phyloP scores from a whole-genome alignment of 2,113 vertebrate genomes.

The Grantiella picta region DNA sequence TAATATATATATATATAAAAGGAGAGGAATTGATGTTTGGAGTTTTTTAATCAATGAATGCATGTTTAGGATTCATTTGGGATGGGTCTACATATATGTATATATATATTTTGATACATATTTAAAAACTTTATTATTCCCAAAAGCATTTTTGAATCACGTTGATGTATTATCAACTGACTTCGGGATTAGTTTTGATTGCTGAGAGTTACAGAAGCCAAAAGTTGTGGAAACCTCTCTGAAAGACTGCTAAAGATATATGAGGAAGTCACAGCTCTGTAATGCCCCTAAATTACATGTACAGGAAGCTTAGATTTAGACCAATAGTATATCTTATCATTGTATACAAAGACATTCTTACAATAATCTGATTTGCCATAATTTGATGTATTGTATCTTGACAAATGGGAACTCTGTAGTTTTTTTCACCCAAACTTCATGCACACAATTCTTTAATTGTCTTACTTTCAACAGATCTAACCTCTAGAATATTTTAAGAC shows the following conservation, averaged over 20 bases:
- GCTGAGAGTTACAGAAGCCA: background rate
- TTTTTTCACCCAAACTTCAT: background rate
- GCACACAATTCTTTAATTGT: background rate
- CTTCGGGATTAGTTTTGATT: background rate
- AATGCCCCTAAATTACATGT: background rate
- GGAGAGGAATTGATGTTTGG: background rate
- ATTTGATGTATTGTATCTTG: background rate
- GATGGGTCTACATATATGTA: background rate
- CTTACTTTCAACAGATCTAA: background rate
- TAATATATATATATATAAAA: background rate
- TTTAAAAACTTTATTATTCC: background rate
- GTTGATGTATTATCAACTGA: background rate
- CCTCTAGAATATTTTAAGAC: background rate
- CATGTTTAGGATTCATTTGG: background rate
- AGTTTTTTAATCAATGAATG: background rate
- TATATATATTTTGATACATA: background rate
- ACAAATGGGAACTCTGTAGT: background rate
- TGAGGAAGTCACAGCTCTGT: background rate
- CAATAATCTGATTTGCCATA: background rate
- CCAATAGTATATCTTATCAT: background rate
- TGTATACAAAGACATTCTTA: background rate
- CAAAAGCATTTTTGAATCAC: background rate
- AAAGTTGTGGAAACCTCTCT: background rate
- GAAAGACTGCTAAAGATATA: background rate
- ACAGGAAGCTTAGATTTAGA: background rate